Evolutionary conservation across 2,888 invertebrate genomes (phyloP).

Genomic region (Chloromyia formosa): DNA sequence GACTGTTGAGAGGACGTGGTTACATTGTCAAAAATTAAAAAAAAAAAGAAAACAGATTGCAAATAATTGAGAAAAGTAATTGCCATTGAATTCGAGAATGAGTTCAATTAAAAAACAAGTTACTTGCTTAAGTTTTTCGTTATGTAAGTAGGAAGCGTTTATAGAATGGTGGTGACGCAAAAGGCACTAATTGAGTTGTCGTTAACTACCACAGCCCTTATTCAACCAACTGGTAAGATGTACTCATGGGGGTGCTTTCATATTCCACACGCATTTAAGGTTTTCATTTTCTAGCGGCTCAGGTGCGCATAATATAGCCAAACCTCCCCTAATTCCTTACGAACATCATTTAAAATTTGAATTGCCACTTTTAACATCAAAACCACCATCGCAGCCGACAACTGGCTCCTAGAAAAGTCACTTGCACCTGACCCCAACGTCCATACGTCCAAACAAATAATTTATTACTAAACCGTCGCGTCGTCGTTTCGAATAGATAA

Average conservation of each 20-base stretch:
- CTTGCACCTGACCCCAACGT: background rate
- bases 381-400: background rate
- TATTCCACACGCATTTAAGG: background rate
- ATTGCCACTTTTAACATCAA: too few species aligned
- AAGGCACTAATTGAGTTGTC: background rate
- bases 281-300: background rate
- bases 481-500: background rate
- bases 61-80: constrained; percentile 3
- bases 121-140: background rate
- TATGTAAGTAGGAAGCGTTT: background rate
- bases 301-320: background rate
- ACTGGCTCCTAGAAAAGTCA: background rate
- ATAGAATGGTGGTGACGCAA: too few species aligned
- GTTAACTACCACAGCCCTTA: background rate
- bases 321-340: background rate
- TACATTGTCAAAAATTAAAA: background rate
- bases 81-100: background rate
- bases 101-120: background rate
- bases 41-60: background rate
- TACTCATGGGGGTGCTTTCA: background rate
- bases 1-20: background rate
- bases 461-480: background rate
- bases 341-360: background rate
- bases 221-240: background rate
- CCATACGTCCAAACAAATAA: background rate